Evolutionary conservation across 2,797 vertebrate genomes (phyloP).

Genomic region (Mormyrops attenuatus): DNA sequence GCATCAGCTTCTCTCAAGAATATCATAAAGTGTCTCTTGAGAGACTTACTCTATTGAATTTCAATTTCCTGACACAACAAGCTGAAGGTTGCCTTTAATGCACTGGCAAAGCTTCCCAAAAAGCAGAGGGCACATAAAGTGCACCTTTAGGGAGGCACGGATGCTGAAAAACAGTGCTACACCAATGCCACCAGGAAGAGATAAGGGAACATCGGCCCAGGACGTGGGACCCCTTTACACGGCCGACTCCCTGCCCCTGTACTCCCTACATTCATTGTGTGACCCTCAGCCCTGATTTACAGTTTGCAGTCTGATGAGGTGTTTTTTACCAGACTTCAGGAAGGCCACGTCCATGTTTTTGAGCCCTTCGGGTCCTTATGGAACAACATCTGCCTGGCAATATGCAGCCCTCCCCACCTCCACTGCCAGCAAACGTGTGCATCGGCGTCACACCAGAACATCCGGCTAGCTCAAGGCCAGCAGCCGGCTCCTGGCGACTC

Average conservation of each 20-base stretch:
- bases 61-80: constrained; percentile 13
- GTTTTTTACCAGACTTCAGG: not conserved
- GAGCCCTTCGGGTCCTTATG: not conserved
- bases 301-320: not conserved
- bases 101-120: not conserved
- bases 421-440: not conserved
- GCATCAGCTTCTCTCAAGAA: not conserved
- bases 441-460: not conserved
- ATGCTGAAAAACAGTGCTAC: not conserved
- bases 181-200: not conserved
- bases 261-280: not conserved
- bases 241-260: not conserved
- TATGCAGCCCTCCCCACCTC: not conserved
- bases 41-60: constrained; percentile 13
- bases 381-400: not conserved
- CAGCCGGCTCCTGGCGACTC: not conserved
- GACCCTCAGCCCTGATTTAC: not conserved
- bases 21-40: not conserved
- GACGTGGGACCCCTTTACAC: not conserved
- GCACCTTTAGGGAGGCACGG: not conserved
- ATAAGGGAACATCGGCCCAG: not conserved
- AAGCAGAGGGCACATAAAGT: not conserved
- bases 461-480: not conserved
- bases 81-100: not conserved
- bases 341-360: not conserved